Evolutionary conservation across 2,888 invertebrate species (phyloP), one percentile per base, ranked within the genome.

Genomic region (Mechanitis messenoides): DNA sequence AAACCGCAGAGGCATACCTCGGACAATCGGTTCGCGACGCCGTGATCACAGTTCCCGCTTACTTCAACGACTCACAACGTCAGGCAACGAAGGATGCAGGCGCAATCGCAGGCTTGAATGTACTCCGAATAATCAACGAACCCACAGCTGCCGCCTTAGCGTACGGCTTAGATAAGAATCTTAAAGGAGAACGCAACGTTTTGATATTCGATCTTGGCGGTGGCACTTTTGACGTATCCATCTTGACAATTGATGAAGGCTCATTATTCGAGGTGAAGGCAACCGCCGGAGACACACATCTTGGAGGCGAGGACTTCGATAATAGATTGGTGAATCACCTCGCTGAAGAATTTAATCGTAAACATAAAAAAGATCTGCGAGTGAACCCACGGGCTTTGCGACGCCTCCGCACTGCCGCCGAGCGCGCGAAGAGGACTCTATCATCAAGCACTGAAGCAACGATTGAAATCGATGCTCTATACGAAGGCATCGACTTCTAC

Each of bases 21-120:
- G 94, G 94, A 2, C 78, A 83, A 31, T 69, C 81, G 3, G 91
- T 94, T 0, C 90, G 84, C 38, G 93, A 94, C 76, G 94, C 94
- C 0, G 94, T 94, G 1, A 85, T 94, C 69, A 95, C 94, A 0
- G 94, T 95, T 3, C 94, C 94, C 9, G 95, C 95, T 1, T 94
- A 95, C 75, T 74, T 92, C 92, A 94, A 94, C 74, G 94, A 94
- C 78, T 93, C 93, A 0, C 94, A 94, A 76, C 87, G 94, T 0
- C 94, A 94, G 80, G 94, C 95, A 55, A 96, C 96, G 46, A 97
- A 97, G 81, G 97, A 97, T 85, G 96, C 97, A 53, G 97, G 96
- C 1, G 92, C 92, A 59, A 95, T 95, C 76, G 94, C 97, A 47
- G 97, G 97, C 0, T 80, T 97, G 55, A 97, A 96, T 84, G 96